A percentile compares a stretch with the other conserved stretches of the same genome.
phyloP scores from a whole-genome alignment of 2,888 invertebrate species.

The Nomada fabriciana region DNA sequence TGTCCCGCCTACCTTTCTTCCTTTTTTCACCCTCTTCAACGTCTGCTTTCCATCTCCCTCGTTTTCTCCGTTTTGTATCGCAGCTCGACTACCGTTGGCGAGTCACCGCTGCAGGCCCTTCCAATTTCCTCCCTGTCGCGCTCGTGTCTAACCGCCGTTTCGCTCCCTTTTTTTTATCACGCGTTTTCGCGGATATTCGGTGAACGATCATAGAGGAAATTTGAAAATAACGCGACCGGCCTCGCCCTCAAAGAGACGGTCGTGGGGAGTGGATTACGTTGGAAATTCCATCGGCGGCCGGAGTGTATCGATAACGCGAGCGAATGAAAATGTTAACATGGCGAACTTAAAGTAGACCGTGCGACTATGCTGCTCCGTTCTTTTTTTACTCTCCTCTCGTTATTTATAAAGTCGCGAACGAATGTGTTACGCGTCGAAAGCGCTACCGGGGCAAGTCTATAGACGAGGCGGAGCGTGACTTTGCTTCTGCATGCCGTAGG shows the following conservation, averaged over 20 bases:
- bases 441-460: slow-evolving; percentile 18
- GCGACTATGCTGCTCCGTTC: neutral
- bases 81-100: slow-evolving; percentile 55
- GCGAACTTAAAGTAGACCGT: slow-evolving; percentile 22
- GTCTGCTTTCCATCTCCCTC: slow-evolving; percentile 1
- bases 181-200: slow-evolving; percentile 59
- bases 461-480: slow-evolving; percentile 31
- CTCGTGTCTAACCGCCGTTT: slow-evolving; percentile 47
- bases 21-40: neutral
- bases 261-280: slow-evolving; percentile 26
- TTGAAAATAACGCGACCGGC: slow-evolving; percentile 45
- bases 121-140: slow-evolving; percentile 74
- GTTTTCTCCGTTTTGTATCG: slow-evolving; percentile 54
- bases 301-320: slow-evolving; percentile 24
- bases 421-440: slow-evolving; percentile 1
- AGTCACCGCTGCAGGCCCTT: slow-evolving; percentile 67
- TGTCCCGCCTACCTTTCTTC: too few relatives aligned
- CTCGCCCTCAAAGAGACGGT: slow-evolving; percentile 34
- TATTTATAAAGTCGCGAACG: neutral
- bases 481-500: slow-evolving; percentile 32
- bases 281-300: slow-evolving; percentile 33
- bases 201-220: slow-evolving; percentile 51
- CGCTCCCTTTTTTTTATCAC: slow-evolving; percentile 34
- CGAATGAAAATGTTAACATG: slow-evolving; percentile 31
- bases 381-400: neutral